Percentiles rank a stretch among this genome's conserved stretches.
Evolutionary conservation across 2,797 vertebrate genomes (phyloP).

Genomic region (Myiothlypis chrysogaster): DNA sequence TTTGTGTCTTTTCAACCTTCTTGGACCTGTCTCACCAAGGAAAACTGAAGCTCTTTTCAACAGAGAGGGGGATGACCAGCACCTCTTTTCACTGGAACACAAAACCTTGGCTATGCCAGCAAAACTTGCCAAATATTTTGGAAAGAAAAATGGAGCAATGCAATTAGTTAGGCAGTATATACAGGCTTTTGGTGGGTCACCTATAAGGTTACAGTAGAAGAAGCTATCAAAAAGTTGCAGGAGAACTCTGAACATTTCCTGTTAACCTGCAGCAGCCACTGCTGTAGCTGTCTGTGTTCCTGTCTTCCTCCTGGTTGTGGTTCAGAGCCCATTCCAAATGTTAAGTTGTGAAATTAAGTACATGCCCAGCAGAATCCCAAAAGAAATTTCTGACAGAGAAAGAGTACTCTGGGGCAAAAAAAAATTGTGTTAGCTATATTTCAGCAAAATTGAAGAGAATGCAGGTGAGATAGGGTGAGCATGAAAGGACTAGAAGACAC

Average conservation of each 20-base stretch:
- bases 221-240: background rate
- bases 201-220: background rate
- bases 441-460: background rate
- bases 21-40: background rate
- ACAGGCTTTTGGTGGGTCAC: background rate
- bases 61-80: rapidly evolving
- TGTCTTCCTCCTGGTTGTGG: background rate
- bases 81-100: background rate
- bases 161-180: background rate
- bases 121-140: background rate
- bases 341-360: background rate
- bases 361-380: background rate
- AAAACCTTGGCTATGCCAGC: rapidly evolving
- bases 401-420: background rate
- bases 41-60: background rate
- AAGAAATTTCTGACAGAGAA: background rate
- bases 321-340: background rate
- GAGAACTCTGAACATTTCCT: background rate
- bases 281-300: background rate
- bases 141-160: background rate
- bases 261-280: background rate
- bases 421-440: background rate
- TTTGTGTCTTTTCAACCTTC: background rate
- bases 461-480: background rate
- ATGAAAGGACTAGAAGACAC: background rate